Evolutionary conservation across 2,888 invertebrate species (phyloP).

Genomic region (Drosophila niveifrons): DNA sequence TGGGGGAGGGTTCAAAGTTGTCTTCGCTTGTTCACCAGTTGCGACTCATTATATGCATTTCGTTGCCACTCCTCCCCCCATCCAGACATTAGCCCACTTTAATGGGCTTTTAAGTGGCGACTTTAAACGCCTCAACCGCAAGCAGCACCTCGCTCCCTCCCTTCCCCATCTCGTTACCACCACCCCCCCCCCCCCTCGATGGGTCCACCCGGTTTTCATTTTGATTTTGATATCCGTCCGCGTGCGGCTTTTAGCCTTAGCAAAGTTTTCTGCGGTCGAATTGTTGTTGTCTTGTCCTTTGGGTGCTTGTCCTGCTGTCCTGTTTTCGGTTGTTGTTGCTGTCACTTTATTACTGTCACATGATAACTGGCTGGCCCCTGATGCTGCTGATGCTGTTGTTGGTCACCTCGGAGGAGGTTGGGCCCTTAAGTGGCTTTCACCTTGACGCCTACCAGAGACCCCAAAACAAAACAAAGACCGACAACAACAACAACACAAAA

Average conservation of each 20-base stretch:
- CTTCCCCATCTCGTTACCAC: too few relatives aligned
- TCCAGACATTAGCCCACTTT: constrained; percentile 15
- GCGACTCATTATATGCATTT: constrained; percentile 34
- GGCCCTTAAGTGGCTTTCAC: constrained; percentile 76
- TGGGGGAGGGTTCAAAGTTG: constrained; percentile 7
- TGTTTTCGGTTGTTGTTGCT: constrained; percentile 52
- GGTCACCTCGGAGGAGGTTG: constrained; percentile 10
- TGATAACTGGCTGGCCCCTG: constrained; percentile 64
- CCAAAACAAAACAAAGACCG: constrained; percentile 24
- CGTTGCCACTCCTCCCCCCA: not conserved
- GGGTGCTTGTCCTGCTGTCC: constrained; percentile 11
- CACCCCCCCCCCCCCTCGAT: not conserved
- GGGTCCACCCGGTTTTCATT: constrained; percentile 23
- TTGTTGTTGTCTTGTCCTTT: constrained; percentile 41
- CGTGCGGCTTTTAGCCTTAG: constrained; percentile 52
- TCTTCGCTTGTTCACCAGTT: constrained; percentile 43
- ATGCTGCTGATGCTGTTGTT: constrained; percentile 17
- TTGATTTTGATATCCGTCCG: constrained; percentile 53
- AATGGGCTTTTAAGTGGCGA: constrained; percentile 48
- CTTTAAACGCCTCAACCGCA: constrained; percentile 44
- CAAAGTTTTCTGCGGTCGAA: constrained; percentile 57
- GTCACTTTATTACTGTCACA: constrained; percentile 79
- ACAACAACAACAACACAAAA: not conserved
- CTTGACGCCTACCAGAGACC: constrained; percentile 54
- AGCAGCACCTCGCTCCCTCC: not conserved